These are phyloP conservation scores for Cosmorhoe ocellata DNA, from an alignment of 2,888 invertebrate genomes.

Conservation along the genomic window DNA sequence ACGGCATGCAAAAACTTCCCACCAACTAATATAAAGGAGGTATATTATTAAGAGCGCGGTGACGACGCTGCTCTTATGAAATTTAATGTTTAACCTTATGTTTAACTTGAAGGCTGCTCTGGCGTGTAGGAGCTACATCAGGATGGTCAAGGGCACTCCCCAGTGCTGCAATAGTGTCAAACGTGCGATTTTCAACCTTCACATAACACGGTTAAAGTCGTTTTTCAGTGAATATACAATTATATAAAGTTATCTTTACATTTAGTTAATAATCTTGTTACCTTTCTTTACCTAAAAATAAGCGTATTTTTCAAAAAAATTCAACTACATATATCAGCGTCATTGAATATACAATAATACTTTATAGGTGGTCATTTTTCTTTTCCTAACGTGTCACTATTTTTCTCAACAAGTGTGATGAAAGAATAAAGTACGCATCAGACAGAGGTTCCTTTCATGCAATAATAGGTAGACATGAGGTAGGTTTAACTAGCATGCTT, in stretches of 20 bases:
- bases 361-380: too few relatives aligned
- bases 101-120: conserved; percentile 48
- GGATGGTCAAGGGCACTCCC: conserved; percentile 53
- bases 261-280: too few relatives aligned
- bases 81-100: conserved; percentile 56
- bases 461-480: too few relatives aligned
- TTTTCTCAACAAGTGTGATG: too few relatives aligned
- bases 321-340: too few relatives aligned
- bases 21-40: conserved; percentile 3
- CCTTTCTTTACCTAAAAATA: too few relatives aligned
- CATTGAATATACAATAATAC: too few relatives aligned
- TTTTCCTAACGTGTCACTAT: too few relatives aligned
- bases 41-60: conserved; percentile 4
- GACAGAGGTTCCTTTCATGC: too few relatives aligned
- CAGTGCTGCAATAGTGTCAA: conserved; percentile 39
- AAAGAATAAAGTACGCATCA: too few relatives aligned
- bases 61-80: conserved; percentile 33
- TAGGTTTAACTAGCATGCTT: too few relatives aligned
- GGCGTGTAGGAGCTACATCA: conserved; percentile 35
- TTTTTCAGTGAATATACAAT: not conserved
- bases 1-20: not conserved
- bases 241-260: not conserved
- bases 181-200: conserved; percentile 37
- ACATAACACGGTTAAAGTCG: accelerated
- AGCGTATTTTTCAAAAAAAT: too few relatives aligned